Percentiles rank a stretch among this genome's conserved stretches.
Conservation (phyloP, 1,140 invertebrate genomes). For the Zaprionus camerounensis region DNA sequence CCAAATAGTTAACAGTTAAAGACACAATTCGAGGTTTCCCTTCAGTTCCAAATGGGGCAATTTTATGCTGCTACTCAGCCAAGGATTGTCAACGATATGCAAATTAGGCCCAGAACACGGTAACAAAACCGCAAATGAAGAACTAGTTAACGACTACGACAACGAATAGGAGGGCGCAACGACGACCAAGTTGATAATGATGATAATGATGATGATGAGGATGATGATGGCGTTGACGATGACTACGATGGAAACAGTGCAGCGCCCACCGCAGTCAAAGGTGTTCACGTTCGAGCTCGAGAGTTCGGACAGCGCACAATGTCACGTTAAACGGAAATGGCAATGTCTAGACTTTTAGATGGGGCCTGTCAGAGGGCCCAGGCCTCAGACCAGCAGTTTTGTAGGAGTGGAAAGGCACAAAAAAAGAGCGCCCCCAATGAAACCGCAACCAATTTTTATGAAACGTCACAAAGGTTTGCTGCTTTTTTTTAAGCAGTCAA, state of each 20-base stretch:
- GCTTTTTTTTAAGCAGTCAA: constrained; percentile 14
- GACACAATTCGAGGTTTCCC: neutral
- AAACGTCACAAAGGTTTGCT: constrained; percentile 64
- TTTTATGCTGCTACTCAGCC: constrained; percentile 10
- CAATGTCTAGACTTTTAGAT: constrained; percentile 74
- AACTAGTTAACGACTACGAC: constrained; percentile 29
- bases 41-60: neutral
- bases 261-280: neutral
- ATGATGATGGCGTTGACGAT: constrained; percentile 60
- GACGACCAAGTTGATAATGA: neutral
- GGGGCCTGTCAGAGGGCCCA: neutral
- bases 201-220: constrained; percentile 34
- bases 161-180: constrained; percentile 44
- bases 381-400: constrained; percentile 4
- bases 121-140: constrained; percentile 60
- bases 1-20: constrained; percentile 15
- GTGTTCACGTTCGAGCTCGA: neutral
- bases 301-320: constrained; percentile 25
- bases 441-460: constrained; percentile 69
- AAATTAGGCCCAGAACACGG: constrained; percentile 45
- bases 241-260: constrained; percentile 3
- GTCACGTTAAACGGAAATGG: constrained; percentile 81
- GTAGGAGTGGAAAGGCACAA: constrained; percentile 12
- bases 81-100: constrained; percentile 52
- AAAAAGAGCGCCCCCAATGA: constrained; percentile 1